Base-by-base conservation (phyloP, 1,140 invertebrate genomes). In the Drosophila bocki region DNA sequence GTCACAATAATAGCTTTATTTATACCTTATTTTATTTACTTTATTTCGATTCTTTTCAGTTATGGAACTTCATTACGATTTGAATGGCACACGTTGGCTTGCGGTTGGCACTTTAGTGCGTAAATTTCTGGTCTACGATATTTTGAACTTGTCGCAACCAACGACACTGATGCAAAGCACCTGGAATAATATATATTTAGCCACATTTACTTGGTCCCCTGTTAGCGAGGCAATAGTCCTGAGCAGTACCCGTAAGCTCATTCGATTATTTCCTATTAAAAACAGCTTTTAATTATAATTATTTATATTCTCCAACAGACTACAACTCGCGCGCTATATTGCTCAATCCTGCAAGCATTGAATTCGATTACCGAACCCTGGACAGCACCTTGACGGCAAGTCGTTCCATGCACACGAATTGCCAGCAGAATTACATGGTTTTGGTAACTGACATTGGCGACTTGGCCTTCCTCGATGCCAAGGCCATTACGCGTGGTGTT, bases 51-150 rank as follows among this genome's bases (percentile, higher is more conserved):
- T 29, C 11, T 19, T 33, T 64, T 13, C 26, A 92, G 91, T 33
- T 60, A 45, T 92, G 57, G 78, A 88, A 8, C 29, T 92, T 22
- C 91, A 92, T 48, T 92, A 92, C 69, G 91, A 91, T 15, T 47
- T 50, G 0, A 75, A 57, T 32, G 91, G 91, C 29, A 51, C 77
- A 29, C 78, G 88, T 45, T 87, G 91, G 91, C 26, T 92, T 13
- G 91, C 82, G 2, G 63, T 75, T 8, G 76, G 64, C 26, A 62
- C 62, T 11, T 5, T 26, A 1, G 26, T 69, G 7, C 82, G 91
- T 7, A 80, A 71, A 58, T 56, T 82, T 17, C n/a, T 50, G 4
- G 19, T 92, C 13, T 92, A 82, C 45, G 91, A 92, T 19, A 74
- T 92, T 35, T 29, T 58, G 8, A 79, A 87, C 26, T 82, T 75